Percentiles rank a stretch among this genome's conserved stretches.
Conservation (phyloP, 2,797 vertebrate genomes). For the Enteromius viviparus region DNA sequence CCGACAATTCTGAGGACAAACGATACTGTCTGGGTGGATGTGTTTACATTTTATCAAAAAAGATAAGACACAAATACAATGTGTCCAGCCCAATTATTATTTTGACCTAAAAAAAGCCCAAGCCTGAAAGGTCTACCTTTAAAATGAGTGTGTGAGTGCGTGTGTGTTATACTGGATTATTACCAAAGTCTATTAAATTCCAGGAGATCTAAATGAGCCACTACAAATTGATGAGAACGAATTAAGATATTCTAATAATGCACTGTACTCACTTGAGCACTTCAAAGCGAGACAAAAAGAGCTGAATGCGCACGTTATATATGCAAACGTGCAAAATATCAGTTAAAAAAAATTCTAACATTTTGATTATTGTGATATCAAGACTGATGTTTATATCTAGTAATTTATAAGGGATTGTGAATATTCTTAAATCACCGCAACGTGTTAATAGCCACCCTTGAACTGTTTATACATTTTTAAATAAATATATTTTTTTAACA, state of each 20-base stretch:
- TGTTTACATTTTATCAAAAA: neutral
- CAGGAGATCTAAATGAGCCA: slow-evolving; percentile 30
- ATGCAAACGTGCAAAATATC: slow-evolving; percentile 1
- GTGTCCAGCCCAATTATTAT: neutral
- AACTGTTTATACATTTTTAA: neutral
- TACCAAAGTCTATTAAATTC: slow-evolving; percentile 27
- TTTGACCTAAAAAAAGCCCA: neutral
- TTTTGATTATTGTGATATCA: neutral
- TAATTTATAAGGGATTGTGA: neutral
- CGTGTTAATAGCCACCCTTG: neutral
- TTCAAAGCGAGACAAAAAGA: slow-evolving; percentile 15
- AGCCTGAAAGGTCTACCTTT: neutral
- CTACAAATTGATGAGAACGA: slow-evolving; percentile 24
- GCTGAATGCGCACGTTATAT: neutral
- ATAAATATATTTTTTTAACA: neutral
- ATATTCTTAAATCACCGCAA: neutral
- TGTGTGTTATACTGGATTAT: neutral
- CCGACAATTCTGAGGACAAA: neutral
- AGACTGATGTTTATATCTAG: neutral
- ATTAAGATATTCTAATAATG: slow-evolving; percentile 33
- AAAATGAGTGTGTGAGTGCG: slow-evolving; percentile 10
- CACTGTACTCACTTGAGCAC: slow-evolving; percentile 17
- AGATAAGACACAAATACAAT: neutral
- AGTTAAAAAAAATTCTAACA: neutral
- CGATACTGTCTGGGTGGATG: neutral